Evolutionary conservation across 2,888 invertebrate species (phyloP).

Genomic region (Ischnus inquisitorius): DNA sequence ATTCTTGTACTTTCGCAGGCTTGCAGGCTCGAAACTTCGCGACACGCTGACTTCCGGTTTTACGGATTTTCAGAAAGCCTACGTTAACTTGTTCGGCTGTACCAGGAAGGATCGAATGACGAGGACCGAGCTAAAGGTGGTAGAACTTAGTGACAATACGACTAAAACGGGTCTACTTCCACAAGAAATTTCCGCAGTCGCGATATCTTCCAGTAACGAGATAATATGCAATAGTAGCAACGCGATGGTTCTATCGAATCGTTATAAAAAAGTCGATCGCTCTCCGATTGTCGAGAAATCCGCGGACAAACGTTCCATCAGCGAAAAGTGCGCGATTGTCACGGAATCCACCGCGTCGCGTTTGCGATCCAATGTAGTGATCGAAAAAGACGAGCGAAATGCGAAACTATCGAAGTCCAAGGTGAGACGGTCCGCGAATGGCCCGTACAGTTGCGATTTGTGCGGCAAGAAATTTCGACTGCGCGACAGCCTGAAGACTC

Average conservation of each 20-base stretch:
- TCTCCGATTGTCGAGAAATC: neutral
- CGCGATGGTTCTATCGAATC: neutral
- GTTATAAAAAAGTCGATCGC: neutral
- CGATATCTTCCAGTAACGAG: neutral
- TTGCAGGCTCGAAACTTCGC: neutral
- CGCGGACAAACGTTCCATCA: neutral
- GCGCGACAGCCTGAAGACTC: slow-evolving; percentile 72
- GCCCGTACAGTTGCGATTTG: slow-evolving; percentile 70
- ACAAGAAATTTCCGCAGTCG: neutral
- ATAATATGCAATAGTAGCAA: neutral
- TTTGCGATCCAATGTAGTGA: neutral
- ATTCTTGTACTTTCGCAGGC: slow-evolving; percentile 12
- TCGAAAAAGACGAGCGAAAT: neutral
- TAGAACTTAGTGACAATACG: neutral
- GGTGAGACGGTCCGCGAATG: slow-evolving; percentile 28
- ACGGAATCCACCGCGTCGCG: neutral
- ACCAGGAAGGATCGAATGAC: neutral
- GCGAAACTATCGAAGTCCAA: neutral
- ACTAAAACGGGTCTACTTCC: neutral
- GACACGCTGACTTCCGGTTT: slow-evolving; percentile 48
- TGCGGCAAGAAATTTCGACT: slow-evolving; percentile 74
- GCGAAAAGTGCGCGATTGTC: neutral
- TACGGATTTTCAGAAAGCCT: slow-evolving; percentile 66
- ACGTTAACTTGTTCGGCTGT: slow-evolving; percentile 43
- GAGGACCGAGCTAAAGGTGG: neutral